Evolutionary conservation across 2,888 invertebrate genomes (phyloP).

Genomic region (Idaea straminata): DNA sequence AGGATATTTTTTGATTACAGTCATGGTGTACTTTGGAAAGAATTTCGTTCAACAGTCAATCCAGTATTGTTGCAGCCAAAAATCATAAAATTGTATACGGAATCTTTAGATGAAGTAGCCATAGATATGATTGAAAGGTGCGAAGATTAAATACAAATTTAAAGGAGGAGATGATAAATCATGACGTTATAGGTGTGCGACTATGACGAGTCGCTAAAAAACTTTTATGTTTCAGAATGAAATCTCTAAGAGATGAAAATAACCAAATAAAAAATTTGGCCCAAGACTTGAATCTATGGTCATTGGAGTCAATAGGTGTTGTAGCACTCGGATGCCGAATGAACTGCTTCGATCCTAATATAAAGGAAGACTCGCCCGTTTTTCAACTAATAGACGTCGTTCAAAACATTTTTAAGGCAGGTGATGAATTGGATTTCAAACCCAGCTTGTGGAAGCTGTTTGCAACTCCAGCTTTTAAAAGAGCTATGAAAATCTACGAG

Average conservation of each 20-base stretch:
- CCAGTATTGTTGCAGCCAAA: constrained; percentile 88
- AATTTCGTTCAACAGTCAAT: constrained; percentile 86
- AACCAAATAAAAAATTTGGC: constrained; percentile 78
- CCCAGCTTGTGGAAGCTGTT: constrained; percentile 50
- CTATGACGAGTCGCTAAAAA: not conserved
- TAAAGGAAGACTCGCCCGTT: constrained; percentile 52
- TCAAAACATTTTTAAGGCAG: constrained; percentile 41
- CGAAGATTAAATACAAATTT: constrained; percentile 5
- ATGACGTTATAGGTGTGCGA: too few species aligned
- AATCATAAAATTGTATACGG: constrained; percentile 83
- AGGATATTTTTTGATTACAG: constrained; percentile 63
- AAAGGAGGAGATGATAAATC: too few species aligned
- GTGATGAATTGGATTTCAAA: constrained; percentile 48
- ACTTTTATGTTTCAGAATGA: constrained; percentile 67
- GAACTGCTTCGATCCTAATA: constrained; percentile 51
- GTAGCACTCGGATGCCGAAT: constrained; percentile 61
- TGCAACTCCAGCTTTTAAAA: constrained; percentile 46
- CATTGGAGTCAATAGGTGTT: constrained; percentile 77
- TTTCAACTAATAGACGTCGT: constrained; percentile 50
- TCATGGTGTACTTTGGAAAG: constrained; percentile 88
- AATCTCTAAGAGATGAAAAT: constrained; percentile 66
- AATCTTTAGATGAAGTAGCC: constrained; percentile 83
- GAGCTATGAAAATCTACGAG: constrained; percentile 51
- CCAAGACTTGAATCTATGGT: constrained; percentile 81
- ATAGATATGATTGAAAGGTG: constrained; percentile 83